A percentile compares a stretch with the other conserved stretches of the same genome.
Conservation (phyloP, 2,888 invertebrate genomes). For the Megaustenia siamemsis region DNA sequence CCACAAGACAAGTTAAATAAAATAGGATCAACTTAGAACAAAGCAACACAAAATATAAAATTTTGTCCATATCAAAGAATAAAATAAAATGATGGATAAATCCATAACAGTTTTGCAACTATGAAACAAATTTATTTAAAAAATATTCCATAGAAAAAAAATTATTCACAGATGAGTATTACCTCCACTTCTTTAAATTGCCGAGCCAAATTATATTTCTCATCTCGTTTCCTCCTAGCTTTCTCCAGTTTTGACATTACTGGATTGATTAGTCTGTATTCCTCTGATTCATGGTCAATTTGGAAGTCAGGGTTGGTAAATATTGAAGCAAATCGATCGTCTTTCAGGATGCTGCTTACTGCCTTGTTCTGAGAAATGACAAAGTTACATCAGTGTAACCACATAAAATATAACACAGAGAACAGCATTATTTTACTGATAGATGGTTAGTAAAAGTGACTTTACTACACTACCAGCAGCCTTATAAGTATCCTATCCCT, state of each 20-base stretch:
- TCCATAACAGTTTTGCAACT: neutral
- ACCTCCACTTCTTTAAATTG: conserved; percentile 72
- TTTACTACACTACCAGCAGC: too few species aligned
- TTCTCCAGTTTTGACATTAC: conserved; percentile 91
- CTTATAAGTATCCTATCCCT: too few species aligned
- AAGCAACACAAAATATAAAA: too few species aligned
- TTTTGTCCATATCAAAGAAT: too few species aligned
- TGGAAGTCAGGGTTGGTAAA: conserved; percentile 96
- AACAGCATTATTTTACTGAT: too few species aligned
- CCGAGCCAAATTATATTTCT: conserved; percentile 58
- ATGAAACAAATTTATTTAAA: neutral
- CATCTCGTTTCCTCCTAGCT: conserved; percentile 68
- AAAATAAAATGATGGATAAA: too few species aligned
- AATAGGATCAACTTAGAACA: too few species aligned
- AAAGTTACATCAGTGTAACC: too few species aligned
- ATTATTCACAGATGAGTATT: neutral
- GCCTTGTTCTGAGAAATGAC: conserved; percentile 55
- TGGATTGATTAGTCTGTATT: conserved; percentile 91
- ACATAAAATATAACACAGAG: too few species aligned
- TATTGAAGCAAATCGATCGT: conserved; percentile 92
- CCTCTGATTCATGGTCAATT: conserved; percentile 91
- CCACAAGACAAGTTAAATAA: too few species aligned
- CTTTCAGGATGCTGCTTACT: conserved; percentile 86
- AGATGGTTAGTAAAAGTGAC: too few species aligned
- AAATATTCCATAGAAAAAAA: neutral